Base-by-base conservation (phyloP, 2,113 vertebrate genomes). In the Vidua macroura region DNA sequence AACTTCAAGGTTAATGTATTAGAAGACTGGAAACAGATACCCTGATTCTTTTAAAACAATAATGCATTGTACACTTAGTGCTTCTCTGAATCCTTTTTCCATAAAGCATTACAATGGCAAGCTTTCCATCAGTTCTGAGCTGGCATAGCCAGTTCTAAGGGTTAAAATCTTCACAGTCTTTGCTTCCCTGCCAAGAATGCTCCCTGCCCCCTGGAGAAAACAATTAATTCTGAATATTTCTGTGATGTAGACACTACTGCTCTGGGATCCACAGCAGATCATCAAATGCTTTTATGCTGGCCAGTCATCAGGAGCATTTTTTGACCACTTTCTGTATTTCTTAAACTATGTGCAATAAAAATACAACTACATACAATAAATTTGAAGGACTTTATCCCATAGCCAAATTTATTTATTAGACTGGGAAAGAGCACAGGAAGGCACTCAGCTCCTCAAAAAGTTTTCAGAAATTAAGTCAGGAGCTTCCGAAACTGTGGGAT, bases 1-100 rank as follows among this genome's bases (percentile, higher is more conserved):
- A 69, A 91, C 39, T 69, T 92, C 80, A 92, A 92, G 85, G 90
- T 81, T 83, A 96, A 93, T 44, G 76, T 58, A 52, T 75, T 62
- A 92, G 88, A 86, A 94, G 49, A 76, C 76, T 82, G 52, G 49
- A 90, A 96, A 92, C 15, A 81, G 92, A 93, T 90, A 95, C 31
- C 28, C 48, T 35, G 37, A 73, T 92, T 78, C 56, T 86, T 92
- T 49, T 62, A 60, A 88, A 86, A 94, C 52, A 78, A 51, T 8
- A n/a, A 90, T 66, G 46, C 39, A 88, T 90, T 92, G 69, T 83
- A 68, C 62, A 84, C 22, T 73, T 69, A 21, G 52, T 48, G 25
- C 25, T 90, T 59, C 80, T 90, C 79, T 70, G 73, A 94, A 77
- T 86, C 31, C 44, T 81, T 94, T 90, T 63, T 93, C 44, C 49